Base-by-base conservation (phyloP, 2,113 vertebrate genomes). In the Gasterosteus aculeatus region DNA sequence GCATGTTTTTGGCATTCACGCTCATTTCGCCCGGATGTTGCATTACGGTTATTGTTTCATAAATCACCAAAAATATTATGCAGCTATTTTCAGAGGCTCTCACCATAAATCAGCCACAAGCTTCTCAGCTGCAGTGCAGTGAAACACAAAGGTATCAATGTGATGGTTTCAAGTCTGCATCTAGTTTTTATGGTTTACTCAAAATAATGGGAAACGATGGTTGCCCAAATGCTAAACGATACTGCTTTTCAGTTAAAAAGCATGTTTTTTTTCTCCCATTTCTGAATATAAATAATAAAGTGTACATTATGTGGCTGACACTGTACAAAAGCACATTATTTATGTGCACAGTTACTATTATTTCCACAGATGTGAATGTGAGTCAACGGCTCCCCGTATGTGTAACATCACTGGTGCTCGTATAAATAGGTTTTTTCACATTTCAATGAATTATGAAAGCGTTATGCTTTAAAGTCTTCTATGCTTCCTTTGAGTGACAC, bases 11-110 rank as follows among this genome's bases (percentile, higher is more conserved):
- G 38, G 44, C 35, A 66, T 19, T 60, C 53, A 58, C n/a, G 44
- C 47, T 33, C 41, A 15, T 60, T 2, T 63, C 59, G 60, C 78
- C 47, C 12, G 15, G 14, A 65, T 53, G 26, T 77, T 29, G 42
- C 39, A n/a, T 51, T 22, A 42, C 51, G 61, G 31, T 70, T 74
- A 38, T 38, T 77, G 22, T 57, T 57, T 73, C 41, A 76, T 38
- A 58, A 69, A 39, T 79, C 64, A 77, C 80, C 70, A 83, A 83
- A 83, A 81, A 83, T 77, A 80, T 42, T 39, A 66, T 19, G 53
- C 73, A 78, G 61, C 39, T 71, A 1, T 69, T 79, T 72, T 49
- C 58, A 66, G 19, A 35, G 53, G 12, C 5, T 39, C 56, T 53
- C 53, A 42, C 26, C 47, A 56, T 41, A 15, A 73, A 63, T 54